These are phyloP conservation scores for Bubo bubo DNA, from an alignment of 2,113 vertebrate species.

Conservation along the genomic window DNA sequence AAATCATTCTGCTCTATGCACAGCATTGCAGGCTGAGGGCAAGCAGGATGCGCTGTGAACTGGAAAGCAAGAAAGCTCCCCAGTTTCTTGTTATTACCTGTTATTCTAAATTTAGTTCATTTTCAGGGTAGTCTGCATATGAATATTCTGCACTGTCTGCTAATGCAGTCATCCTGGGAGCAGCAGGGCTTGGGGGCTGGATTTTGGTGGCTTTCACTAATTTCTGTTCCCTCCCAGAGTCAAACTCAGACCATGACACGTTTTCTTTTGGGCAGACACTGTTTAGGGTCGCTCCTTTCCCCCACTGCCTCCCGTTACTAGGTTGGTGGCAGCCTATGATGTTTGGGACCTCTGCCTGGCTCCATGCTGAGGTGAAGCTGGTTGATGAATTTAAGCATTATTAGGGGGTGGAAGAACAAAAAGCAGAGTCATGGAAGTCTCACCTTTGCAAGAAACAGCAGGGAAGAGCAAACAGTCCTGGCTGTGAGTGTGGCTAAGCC, in stretches of 20 bases:
- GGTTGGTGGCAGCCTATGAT: accelerated
- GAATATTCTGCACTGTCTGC: not conserved
- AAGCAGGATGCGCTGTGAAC: not conserved
- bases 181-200: not conserved
- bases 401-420: not conserved
- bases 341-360: not conserved
- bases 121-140: not conserved
- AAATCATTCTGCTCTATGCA: not conserved
- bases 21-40: not conserved
- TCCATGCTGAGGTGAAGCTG: not conserved
- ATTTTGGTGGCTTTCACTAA: not conserved
- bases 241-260: too few species aligned
- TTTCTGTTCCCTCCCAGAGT: not conserved
- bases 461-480: not conserved
- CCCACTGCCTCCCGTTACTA: not conserved
- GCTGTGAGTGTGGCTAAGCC: not conserved
- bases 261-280: not conserved
- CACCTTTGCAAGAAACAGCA: not conserved
- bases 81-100: not conserved
- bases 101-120: not conserved
- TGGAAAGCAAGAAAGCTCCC: not conserved
- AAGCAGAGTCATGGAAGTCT: not conserved
- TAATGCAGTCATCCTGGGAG: not conserved
- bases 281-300: not conserved
- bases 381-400: not conserved